A percentile compares a stretch with the other conserved stretches of the same genome.
phyloP scores from a whole-genome alignment of 1,140 invertebrate species.

The Cydia fagiglandana region DNA sequence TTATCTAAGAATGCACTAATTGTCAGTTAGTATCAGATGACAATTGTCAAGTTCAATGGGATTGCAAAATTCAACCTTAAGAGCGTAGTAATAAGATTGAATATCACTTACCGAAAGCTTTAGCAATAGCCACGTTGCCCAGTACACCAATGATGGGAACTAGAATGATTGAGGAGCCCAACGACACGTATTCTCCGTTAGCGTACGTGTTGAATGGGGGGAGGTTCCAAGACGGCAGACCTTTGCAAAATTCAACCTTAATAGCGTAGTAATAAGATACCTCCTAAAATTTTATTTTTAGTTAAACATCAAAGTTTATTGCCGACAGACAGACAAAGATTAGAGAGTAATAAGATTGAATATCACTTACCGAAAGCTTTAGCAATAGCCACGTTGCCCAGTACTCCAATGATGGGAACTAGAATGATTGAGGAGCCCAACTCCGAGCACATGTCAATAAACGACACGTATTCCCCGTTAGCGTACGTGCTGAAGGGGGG shows the following conservation, averaged over 20 bases:
- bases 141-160: slow-evolving; percentile 91
- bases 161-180: slow-evolving; percentile 87
- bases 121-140: slow-evolving; percentile 92
- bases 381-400: slow-evolving; percentile 92
- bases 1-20: too few species aligned
- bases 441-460: slow-evolving; percentile 85
- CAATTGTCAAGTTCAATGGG: too few species aligned
- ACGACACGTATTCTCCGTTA: slow-evolving; percentile 81
- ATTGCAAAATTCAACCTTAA: background rate
- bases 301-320: too few species aligned
- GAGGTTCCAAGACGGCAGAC: slow-evolving; percentile 81
- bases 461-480: slow-evolving; percentile 81
- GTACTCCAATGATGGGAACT: slow-evolving; percentile 89
- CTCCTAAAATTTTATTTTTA: too few species aligned
- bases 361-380: slow-evolving; percentile 87
- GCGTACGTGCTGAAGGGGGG: slow-evolving; percentile 83
- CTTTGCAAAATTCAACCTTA: slow-evolving; percentile 53
- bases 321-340: too few species aligned
- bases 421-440: slow-evolving; percentile 87
- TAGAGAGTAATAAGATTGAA: background rate
- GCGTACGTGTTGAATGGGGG: slow-evolving; percentile 83
- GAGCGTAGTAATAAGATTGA: background rate
- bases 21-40: too few species aligned
- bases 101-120: slow-evolving; percentile 85
- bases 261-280: background rate